Conservation (phyloP, 2,113 vertebrate genomes). For the Actinemys pallida region DNA sequence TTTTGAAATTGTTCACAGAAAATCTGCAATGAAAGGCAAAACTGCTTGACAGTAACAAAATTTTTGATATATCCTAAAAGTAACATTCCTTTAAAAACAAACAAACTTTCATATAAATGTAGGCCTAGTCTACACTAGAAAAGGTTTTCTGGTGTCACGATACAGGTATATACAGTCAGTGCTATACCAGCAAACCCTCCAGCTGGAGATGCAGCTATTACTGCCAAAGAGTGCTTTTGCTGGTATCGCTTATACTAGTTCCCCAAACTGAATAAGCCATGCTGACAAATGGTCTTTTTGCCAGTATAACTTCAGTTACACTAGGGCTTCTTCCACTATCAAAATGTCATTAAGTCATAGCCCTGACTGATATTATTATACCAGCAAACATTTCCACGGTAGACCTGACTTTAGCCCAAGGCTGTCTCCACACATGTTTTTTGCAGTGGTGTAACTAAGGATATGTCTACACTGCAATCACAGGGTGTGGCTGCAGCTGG, state of each 20-base stretch:
- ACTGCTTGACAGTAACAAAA: background rate
- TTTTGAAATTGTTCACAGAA: background rate
- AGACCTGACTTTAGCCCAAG: background rate
- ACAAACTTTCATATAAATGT: background rate
- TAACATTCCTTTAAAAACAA: background rate
- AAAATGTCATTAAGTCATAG: background rate
- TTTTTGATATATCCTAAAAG: background rate
- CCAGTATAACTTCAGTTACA: background rate
- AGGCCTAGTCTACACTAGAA: background rate
- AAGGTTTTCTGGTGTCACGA: background rate
- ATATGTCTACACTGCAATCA: background rate
- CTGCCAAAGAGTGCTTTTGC: background rate
- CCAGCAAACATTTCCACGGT: background rate
- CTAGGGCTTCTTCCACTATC: background rate
- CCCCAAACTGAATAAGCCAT: background rate
- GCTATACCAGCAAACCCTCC: background rate
- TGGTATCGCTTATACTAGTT: background rate
- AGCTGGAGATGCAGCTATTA: background rate
- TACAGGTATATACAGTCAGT: background rate
- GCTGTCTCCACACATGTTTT: background rate
- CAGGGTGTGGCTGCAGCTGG: background rate
- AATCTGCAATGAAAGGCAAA: background rate
- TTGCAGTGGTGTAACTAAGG: background rate
- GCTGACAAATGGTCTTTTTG: background rate
- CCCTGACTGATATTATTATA: background rate